These are phyloP conservation scores for Cepaea hortensis DNA, from an alignment of 2,888 invertebrate species.

Conservation along the genomic window DNA sequence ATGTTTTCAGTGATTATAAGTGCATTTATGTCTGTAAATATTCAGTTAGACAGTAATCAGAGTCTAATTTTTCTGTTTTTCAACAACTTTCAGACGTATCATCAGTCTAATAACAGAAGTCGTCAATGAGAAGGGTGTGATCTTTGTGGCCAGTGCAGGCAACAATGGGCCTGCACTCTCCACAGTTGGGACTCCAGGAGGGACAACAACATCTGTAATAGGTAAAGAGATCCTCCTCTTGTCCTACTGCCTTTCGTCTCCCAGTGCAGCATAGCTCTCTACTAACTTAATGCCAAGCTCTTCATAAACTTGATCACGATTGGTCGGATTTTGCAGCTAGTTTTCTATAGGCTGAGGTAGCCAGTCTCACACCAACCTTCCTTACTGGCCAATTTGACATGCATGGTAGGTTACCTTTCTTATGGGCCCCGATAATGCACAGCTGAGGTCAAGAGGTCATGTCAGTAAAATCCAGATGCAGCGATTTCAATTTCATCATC, in stretches of 20 bases:
- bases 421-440: too few species aligned
- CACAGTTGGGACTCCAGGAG: constrained; percentile 86
- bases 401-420: too few species aligned
- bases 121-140: constrained; percentile 92
- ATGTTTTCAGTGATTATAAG: background rate
- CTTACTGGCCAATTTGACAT: too few species aligned
- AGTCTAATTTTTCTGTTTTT: background rate
- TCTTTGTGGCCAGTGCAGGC: constrained; percentile 95
- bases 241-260: background rate
- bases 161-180: constrained; percentile 95
- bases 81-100: constrained; percentile 80
- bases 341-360: too few species aligned
- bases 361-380: too few species aligned
- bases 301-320: too few species aligned
- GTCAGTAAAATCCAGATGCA: too few species aligned
- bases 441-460: too few species aligned
- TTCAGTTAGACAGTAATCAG: background rate
- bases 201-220: constrained; percentile 78
- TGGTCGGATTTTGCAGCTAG: too few species aligned
- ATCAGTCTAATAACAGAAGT: constrained; percentile 75
- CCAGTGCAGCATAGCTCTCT: background rate
- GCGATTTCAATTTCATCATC: too few species aligned
- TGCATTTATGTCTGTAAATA: background rate
- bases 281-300: background rate
- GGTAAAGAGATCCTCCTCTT: constrained; percentile 78